Conservation (phyloP, 1,140 invertebrate species). For the Calosoma granatense region DNA sequence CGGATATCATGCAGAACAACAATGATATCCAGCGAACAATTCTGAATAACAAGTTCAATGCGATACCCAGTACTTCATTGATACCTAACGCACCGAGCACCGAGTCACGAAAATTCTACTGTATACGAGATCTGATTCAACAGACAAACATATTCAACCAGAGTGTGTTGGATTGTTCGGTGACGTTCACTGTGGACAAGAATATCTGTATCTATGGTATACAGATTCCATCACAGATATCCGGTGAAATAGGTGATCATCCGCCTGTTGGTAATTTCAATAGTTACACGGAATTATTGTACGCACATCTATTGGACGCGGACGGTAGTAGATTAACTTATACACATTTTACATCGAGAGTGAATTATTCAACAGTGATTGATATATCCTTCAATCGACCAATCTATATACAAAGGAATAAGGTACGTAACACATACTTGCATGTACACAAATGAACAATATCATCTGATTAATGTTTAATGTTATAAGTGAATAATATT, state of each 20-base stretch:
- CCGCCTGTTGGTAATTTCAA: conserved; percentile 25
- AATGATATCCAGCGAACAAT: neutral
- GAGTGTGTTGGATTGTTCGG: conserved; percentile 59
- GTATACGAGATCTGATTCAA: conserved; percentile 47
- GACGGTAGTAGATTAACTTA: conserved; percentile 66
- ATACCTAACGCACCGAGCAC: conserved; percentile 19
- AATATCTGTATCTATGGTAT: conserved; percentile 64
- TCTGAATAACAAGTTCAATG: neutral
- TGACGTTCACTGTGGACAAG: conserved; percentile 66
- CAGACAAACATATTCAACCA: conserved; percentile 58
- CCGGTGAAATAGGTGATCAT: conserved; percentile 38
- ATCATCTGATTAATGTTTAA: neutral
- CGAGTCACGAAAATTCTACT: conserved; percentile 46
- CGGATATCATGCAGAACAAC: neutral
- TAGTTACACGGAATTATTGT: conserved; percentile 62
- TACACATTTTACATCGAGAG: conserved; percentile 66
- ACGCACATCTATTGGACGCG: conserved; percentile 65
- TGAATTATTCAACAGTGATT: conserved; percentile 51
- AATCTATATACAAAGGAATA: conserved; percentile 61
- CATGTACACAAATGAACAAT: neutral
- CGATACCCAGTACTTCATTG: conserved; percentile 3
- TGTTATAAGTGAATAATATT: too few species aligned
- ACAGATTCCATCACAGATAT: conserved; percentile 49
- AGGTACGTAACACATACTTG: conserved; percentile 26
- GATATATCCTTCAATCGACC: conserved; percentile 71